Base-by-base conservation (phyloP, 2,113 vertebrate genomes). In the Salvelinus alpinus region DNA sequence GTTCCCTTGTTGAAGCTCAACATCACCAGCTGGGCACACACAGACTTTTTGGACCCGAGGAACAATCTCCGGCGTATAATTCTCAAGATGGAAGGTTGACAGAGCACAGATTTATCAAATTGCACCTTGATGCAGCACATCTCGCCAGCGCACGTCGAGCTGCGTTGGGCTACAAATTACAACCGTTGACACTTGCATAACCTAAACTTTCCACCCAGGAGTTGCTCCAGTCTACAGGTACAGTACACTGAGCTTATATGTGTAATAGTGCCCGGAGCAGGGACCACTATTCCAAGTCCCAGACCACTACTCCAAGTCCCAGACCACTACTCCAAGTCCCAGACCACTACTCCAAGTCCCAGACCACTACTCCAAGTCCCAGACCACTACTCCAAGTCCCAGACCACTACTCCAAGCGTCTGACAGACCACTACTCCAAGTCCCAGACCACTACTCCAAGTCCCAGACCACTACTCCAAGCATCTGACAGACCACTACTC, bases 131-230 rank as follows among this genome's bases (percentile, higher is more conserved):
- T 73, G 34, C 77, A 83, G 82, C 84, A 86, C 83, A 80, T 76
- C 88, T 92, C 87, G 86, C 86, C 89, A 85, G 86, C 88, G 87
- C 82, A 76, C 87, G 72, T 82, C 73, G 24, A 78, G 74, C 88
- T 74, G 79, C 73, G 9, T 57, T 77, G 90, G 90, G 85, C 83
- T 88, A 88, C 91, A 92, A 93, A 92, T 91, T 86, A 91, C 87
- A 92, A 89, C 88, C 90, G 90, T 74, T 71, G 27, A 86, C 85
- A 86, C 88, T 77, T 80, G 66, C 80, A 84, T 86, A 93, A 92
- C 83, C 87, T 91, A 92, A 93, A 93, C 92, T 89, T 91, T 90
- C 87, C 82, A 90, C 83, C 92, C 54, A 79, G 86, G 86, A 93
- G 80, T 80, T 85, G 91, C 88, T 83, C 71, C 79, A 89, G 91